A percentile compares a stretch with the other conserved stretches of the same genome.
These are phyloP conservation scores for Drosophila eugracilis DNA, from an alignment of 1,140 invertebrate genomes.

Conservation along the genomic window DNA sequence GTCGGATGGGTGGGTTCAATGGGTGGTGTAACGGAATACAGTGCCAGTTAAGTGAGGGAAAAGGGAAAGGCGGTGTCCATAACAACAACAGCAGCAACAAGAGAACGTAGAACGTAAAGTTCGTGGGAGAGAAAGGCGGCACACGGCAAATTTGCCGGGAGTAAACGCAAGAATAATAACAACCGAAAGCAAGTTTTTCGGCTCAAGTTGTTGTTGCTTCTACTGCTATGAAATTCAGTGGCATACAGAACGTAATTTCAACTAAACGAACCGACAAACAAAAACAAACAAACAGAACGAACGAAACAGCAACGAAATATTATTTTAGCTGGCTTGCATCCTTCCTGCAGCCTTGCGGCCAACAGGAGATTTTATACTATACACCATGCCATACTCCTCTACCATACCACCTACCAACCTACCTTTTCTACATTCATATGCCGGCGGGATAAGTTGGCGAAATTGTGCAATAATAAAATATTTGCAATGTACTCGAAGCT, in stretches of 20 bases:
- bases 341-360: slow-evolving; percentile 71
- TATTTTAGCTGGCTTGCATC: slow-evolving; percentile 81
- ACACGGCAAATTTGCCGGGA: slow-evolving; percentile 81
- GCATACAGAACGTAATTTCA: slow-evolving; percentile 83
- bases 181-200: slow-evolving; percentile 80
- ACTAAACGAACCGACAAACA: slow-evolving; percentile 82
- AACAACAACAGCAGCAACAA: slow-evolving; percentile 57
- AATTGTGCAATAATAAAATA: slow-evolving; percentile 84
- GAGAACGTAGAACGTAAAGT: background rate
- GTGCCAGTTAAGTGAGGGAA: slow-evolving; percentile 30
- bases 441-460: slow-evolving; percentile 72
- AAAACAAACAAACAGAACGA: slow-evolving; percentile 62
- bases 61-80: slow-evolving; percentile 43
- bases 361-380: slow-evolving; percentile 19
- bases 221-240: slow-evolving; percentile 79
- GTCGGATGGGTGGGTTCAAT: slow-evolving; percentile 14
- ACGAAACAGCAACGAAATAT: slow-evolving; percentile 73
- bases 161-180: slow-evolving; percentile 82
- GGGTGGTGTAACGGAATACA: slow-evolving; percentile 57
- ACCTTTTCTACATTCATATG: slow-evolving; percentile 55
- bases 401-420: background rate
- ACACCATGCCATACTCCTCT: background rate
- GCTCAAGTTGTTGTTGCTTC: slow-evolving; percentile 59
- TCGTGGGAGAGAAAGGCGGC: slow-evolving; percentile 38
- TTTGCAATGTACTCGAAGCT: slow-evolving; percentile 81